Conservation (phyloP, 2,797 vertebrate genomes). For the Sebastes hubbsi region DNA sequence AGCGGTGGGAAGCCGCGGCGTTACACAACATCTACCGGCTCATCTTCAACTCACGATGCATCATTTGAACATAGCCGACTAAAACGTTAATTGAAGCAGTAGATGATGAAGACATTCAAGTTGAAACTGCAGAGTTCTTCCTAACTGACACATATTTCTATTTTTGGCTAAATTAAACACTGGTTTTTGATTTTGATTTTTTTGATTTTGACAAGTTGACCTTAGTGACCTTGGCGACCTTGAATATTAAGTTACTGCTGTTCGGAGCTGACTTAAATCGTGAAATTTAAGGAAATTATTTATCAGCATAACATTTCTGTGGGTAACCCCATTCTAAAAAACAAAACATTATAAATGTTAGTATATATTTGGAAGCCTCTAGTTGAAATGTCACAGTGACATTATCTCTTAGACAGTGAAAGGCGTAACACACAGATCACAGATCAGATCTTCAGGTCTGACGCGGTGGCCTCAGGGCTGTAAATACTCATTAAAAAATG, state of each 20-base stretch:
- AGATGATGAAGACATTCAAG: not conserved
- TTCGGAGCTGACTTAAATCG: not conserved
- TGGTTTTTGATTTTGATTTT: not conserved
- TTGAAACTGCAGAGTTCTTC: not conserved
- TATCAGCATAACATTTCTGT: not conserved
- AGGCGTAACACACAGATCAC: not conserved
- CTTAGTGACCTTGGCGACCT: not conserved
- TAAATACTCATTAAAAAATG: constrained; percentile 18
- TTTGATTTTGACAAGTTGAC: not conserved
- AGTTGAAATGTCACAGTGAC: not conserved
- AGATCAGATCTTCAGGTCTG: constrained; percentile 19
- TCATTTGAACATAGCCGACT: not conserved
- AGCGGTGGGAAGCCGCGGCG: constrained; percentile 33
- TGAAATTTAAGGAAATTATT: not conserved
- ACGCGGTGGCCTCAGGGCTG: constrained; percentile 5
- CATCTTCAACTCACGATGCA: not conserved
- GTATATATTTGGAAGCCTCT: not conserved
- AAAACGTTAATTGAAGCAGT: not conserved
- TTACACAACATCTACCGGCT: constrained; percentile 19
- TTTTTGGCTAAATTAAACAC: not conserved
- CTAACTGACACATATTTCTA: not conserved
- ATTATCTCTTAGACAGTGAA: constrained; percentile 7
- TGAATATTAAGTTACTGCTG: not conserved
- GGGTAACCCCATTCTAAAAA: not conserved
- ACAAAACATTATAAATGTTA: not conserved